Base-by-base conservation (phyloP, 1,140 invertebrate species). In the Cotesia typhae region DNA sequence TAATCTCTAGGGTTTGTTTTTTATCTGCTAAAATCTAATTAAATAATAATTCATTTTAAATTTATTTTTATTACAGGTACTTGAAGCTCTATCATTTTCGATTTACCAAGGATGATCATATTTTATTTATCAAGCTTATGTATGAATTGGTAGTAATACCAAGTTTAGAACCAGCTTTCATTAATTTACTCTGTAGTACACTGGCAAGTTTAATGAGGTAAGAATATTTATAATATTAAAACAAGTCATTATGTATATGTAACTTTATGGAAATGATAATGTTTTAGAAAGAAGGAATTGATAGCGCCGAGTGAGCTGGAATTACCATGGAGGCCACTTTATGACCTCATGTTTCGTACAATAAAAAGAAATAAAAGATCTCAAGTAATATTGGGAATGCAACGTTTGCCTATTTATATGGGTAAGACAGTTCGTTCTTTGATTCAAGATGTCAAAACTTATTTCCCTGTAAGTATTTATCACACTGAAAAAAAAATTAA, bases 71-170 rank as follows among this genome's bases (percentile, higher is more conserved):
- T 72, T 59, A 14, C 79, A 94, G 93, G 78, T 97, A 95, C 79
- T 91, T 96, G 38, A 89, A 91, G 77, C 85, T 96, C 35, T 96
- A 96, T 88, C 94, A 94, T 10, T 83, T 92, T 73, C 94, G 94
- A 80, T 97, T 98, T 85, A 92, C 92, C 2, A 98, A 97, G 86
- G 92, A 94, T 78, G 96, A 98, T 83, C 96, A 98, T 82, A 90
- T 98, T 28, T 82, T 88, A n/a, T 90, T 98, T 20, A 91, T 98
- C n/a, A 92, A 95, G 80, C 81, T 98, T 51, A 88, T 94, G 63
- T 95, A 93, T 83, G 92, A 96, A 81, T 80, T 96, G 47, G 82
- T 95, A 4, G 90, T 91, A 9, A 92, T 93, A 77, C 91, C 93
- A 70, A 90, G 94, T 76, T 87, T 96, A 53, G 94, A 97, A 81